Percentiles rank a stretch among this genome's conserved stretches.
Evolutionary conservation across 2,888 invertebrate genomes (phyloP).

Genomic region (Calliphora vomitoria): DNA sequence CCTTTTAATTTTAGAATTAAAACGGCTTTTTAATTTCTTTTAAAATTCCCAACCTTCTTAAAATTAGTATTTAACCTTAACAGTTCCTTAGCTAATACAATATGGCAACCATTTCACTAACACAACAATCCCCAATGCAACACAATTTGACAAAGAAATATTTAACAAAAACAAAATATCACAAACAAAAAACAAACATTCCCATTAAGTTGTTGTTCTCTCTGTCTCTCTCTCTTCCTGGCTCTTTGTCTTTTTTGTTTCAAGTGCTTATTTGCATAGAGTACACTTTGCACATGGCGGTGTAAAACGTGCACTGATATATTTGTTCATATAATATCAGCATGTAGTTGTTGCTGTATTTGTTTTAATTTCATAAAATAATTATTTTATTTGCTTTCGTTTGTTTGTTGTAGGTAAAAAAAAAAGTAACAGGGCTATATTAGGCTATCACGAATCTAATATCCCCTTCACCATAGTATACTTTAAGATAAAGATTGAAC

Average conservation of each 20-base stretch:
- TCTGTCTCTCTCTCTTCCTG: neutral
- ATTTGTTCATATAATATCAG: neutral
- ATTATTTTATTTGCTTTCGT: neutral
- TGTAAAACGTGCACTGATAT: constrained; percentile 23
- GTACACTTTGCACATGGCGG: constrained; percentile 12
- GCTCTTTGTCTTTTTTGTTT: neutral
- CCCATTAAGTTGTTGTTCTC: constrained; percentile 12
- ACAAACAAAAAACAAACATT: constrained; percentile 10
- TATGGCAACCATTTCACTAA: neutral
- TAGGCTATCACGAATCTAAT: no score
- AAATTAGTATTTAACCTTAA: neutral
- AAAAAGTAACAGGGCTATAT: no score
- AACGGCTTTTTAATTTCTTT: no score
- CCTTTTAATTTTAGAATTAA: no score
- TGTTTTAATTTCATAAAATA: constrained; percentile 2
- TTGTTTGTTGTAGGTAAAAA: neutral
- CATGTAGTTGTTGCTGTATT: no score
- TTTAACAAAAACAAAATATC: neutral
- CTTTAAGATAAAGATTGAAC: no score
- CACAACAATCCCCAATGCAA: neutral
- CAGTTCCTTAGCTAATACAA: neutral
- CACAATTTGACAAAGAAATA: neutral
- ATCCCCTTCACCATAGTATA: no score
- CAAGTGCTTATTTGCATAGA: neutral
- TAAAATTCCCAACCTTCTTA: no score